Conservation (phyloP, 2,797 vertebrate genomes). For the Enoplosus armatus region DNA sequence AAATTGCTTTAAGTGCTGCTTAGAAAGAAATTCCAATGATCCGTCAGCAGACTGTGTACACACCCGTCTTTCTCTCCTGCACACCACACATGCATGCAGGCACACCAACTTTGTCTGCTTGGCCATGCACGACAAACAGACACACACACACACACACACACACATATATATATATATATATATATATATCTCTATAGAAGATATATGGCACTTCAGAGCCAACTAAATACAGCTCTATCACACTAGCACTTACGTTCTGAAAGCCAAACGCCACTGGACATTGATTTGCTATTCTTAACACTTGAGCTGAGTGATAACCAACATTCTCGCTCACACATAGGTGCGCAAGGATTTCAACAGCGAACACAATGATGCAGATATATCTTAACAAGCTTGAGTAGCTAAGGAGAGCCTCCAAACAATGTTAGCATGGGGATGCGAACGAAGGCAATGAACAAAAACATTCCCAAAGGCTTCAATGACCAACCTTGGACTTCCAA, state of each 20-base stretch:
- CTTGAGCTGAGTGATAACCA: conserved; percentile 51
- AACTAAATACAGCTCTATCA: conserved; percentile 60
- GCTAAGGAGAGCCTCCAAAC: not conserved
- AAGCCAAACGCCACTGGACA: conserved; percentile 64
- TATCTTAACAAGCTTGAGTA: not conserved
- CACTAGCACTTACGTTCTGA: conserved; percentile 53
- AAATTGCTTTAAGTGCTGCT: conserved; percentile 44
- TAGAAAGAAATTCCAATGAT: conserved; percentile 52
- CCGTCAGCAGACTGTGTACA: conserved; percentile 39
- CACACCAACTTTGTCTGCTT: conserved; percentile 11
- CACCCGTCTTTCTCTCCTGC: conserved; percentile 45
- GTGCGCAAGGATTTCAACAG: conserved; percentile 17
- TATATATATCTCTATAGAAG: too few relatives aligned
- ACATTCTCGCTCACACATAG: conserved; percentile 32
- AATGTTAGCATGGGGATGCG: not conserved
- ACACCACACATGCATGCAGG: conserved; percentile 1
- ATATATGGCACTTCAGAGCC: conserved; percentile 59
- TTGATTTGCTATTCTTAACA: conserved; percentile 70
- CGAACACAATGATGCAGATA: not conserved
- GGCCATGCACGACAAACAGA: conserved; percentile 13
- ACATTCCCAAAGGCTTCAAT: not conserved
- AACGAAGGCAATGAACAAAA: too few relatives aligned
- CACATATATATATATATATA: too few relatives aligned
- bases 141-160: conserved; percentile 42
- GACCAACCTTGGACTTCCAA: conserved; percentile 42